phyloP scores from a whole-genome alignment of 2,797 vertebrate genomes.

The Mycteria americana region DNA sequence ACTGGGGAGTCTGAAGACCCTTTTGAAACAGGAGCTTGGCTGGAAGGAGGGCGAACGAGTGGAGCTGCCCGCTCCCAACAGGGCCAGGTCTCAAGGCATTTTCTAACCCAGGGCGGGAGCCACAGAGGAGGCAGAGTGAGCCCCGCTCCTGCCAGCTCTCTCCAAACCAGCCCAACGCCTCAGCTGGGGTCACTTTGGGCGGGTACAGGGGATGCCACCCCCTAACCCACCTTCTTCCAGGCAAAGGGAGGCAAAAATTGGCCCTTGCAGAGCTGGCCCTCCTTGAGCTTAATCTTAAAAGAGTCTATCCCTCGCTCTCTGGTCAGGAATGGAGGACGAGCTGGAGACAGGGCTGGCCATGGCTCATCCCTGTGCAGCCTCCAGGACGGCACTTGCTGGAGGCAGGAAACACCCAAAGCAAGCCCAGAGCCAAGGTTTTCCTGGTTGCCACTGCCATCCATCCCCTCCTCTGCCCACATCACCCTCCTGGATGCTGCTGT shows the following conservation, averaged over 20 bases:
- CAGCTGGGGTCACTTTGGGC: background rate
- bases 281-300: background rate
- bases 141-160: background rate
- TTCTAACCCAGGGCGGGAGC: background rate
- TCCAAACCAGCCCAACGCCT: background rate
- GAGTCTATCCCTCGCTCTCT: background rate
- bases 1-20: background rate
- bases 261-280: background rate
- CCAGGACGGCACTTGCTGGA: rapidly evolving
- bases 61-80: background rate
- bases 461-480: background rate
- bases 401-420: background rate
- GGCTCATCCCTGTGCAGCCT: background rate
- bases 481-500: background rate
- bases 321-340: background rate
- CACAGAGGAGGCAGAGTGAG: background rate
- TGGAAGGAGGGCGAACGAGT: rapidly evolving
- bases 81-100: background rate
- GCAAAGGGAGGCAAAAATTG: background rate
- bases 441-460: background rate
- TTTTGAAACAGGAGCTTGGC: background rate
- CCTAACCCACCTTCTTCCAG: background rate
- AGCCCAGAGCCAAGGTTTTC: background rate
- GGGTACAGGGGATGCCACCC: background rate
- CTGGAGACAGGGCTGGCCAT: background rate